phyloP scores from a whole-genome alignment of 2,888 invertebrate genomes.

The Xestia sexstrigata region DNA sequence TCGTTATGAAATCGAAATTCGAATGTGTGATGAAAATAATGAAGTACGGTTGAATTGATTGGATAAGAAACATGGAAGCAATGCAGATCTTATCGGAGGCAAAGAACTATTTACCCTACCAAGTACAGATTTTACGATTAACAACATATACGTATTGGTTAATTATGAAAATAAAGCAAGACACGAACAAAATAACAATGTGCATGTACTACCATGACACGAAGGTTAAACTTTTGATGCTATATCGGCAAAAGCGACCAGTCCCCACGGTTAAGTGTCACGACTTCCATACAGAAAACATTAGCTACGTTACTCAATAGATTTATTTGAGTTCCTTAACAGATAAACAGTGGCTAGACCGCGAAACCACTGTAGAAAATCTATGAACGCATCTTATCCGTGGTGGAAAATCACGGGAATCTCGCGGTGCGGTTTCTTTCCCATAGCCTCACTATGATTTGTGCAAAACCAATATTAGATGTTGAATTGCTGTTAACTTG shows the following conservation, averaged over 20 bases:
- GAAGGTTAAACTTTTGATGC: slow-evolving; percentile 75
- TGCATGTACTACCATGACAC: slow-evolving; percentile 70
- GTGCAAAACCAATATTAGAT: slow-evolving; percentile 88
- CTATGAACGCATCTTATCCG: slow-evolving; percentile 86
- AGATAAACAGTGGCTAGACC: slow-evolving; percentile 87
- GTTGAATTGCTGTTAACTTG: slow-evolving; percentile 81
- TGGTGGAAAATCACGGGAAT: slow-evolving; percentile 85
- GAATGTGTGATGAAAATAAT: slow-evolving; percentile 73
- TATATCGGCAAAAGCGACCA: slow-evolving; percentile 76
- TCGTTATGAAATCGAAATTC: slow-evolving; percentile 85
- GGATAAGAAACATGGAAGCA: slow-evolving; percentile 25
- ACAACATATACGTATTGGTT: slow-evolving; percentile 38
- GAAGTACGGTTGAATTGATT: slow-evolving; percentile 44
- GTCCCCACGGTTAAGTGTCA: slow-evolving; percentile 84
- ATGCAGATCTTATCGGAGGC: slow-evolving; percentile 36
- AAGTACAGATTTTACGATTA: slow-evolving; percentile 22
- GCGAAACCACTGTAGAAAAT: slow-evolving; percentile 88
- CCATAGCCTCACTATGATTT: slow-evolving; percentile 86
- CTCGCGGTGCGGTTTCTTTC: slow-evolving; percentile 85
- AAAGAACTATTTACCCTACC: slow-evolving; percentile 8
- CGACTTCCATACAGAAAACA: slow-evolving; percentile 84
- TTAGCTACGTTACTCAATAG: slow-evolving; percentile 83
- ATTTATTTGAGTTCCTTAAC: slow-evolving; percentile 85
- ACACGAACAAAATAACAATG: slow-evolving; percentile 49
- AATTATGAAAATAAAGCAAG: slow-evolving; percentile 54